Evolutionary conservation across 2,888 invertebrate genomes (phyloP).

Genomic region (Diarsia mendica): DNA sequence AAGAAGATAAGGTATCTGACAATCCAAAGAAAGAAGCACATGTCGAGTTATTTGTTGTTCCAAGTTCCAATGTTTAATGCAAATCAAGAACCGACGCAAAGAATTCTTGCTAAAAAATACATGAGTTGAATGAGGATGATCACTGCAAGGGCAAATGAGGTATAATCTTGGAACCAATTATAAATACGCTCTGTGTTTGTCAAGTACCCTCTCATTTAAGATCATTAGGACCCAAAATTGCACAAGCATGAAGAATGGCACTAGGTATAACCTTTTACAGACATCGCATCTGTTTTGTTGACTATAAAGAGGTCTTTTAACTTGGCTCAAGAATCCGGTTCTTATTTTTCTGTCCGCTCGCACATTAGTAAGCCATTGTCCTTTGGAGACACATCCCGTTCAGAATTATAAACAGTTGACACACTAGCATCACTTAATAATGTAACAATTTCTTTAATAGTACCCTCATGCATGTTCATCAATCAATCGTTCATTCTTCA

Average conservation of each 20-base stretch:
- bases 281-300: conserved; percentile 20
- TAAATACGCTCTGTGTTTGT: conserved; percentile 11
- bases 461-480: not conserved
- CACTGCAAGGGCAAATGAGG: conserved; percentile 33
- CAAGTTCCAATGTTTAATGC: conserved; percentile 28
- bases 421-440: conserved; percentile 21
- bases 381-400: conserved; percentile 35
- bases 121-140: conserved; percentile 60
- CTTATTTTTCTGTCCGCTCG: conserved; percentile 20
- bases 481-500: conserved; percentile 14
- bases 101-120: conserved; percentile 42
- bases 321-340: conserved; percentile 42
- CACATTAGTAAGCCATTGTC: conserved; percentile 32
- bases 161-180: conserved; percentile 28
- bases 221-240: conserved; percentile 33
- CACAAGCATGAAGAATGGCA: conserved; percentile 10
- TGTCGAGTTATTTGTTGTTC: conserved; percentile 14
- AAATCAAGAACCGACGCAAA: conserved; percentile 20
- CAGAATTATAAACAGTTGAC: conserved; percentile 44
- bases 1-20: conserved; percentile 21
- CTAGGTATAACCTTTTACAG: conserved; percentile 8
- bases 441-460: conserved; percentile 9
- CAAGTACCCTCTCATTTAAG: conserved; percentile 25
- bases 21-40: conserved; percentile 25
- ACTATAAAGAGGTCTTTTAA: conserved; percentile 19